Percentiles rank a stretch among this genome's conserved stretches.
phyloP scores from a whole-genome alignment of 2,888 invertebrate genomes.

The Laspeyria flexula region DNA sequence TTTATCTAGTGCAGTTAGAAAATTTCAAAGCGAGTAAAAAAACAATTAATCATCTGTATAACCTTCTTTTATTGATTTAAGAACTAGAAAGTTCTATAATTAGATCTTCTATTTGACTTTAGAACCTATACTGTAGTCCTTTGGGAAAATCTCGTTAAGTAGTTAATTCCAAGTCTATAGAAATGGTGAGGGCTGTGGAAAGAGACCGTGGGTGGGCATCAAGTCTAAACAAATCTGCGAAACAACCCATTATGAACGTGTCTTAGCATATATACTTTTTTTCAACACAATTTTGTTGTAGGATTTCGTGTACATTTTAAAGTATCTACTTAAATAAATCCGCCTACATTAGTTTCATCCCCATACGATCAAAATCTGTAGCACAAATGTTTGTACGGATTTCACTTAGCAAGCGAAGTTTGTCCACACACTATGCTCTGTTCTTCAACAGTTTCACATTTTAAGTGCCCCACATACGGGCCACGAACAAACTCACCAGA shows the following conservation, averaged over 20 bases:
- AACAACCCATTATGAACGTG: no score
- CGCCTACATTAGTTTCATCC: constrained; percentile 6
- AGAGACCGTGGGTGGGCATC: no score
- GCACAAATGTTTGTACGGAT: constrained; percentile 35
- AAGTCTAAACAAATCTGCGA: no score
- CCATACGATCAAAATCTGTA: constrained; percentile 12
- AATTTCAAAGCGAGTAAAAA: neutral
- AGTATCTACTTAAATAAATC: neutral
- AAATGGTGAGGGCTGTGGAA: no score
- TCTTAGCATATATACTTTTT: constrained; percentile 15
- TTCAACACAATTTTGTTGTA: constrained; percentile 7
- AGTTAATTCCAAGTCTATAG: no score
- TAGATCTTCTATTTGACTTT: no score
- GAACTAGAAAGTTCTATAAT: no score
- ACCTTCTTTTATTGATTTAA: no score
- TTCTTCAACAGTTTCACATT: constrained; percentile 52
- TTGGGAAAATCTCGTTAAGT: no score
- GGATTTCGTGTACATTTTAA: no score
- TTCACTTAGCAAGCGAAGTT: constrained; percentile 42
- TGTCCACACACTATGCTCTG: constrained; percentile 36
- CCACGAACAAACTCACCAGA: constrained; percentile 43
- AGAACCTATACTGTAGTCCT: no score
- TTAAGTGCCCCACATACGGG: constrained; percentile 59
- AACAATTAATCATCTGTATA: no score
- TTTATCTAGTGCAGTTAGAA: constrained; percentile 13